Conservation (phyloP, 35 echinoderm and acorn worm genomes). For the Acanthaster planci region DNA sequence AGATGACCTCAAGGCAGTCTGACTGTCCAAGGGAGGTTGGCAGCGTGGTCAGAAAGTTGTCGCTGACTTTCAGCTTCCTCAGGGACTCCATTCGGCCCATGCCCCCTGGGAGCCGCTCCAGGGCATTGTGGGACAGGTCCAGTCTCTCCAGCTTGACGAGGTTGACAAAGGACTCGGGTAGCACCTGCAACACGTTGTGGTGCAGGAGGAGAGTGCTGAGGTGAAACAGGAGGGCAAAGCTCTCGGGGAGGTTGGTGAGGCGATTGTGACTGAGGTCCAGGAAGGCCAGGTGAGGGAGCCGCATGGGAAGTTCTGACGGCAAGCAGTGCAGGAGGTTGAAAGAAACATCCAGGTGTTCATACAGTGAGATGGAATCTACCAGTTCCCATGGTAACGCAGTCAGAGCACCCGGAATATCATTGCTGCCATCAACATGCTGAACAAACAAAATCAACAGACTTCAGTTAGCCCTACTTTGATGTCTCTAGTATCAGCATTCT, state of each 20-base stretch:
- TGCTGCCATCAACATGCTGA: conserved; percentile 69
- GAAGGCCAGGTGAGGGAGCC: conserved; percentile 63
- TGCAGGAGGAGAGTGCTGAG: conserved; percentile 62
- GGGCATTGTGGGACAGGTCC: conserved; percentile 60
- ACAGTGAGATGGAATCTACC: conserved; percentile 79
- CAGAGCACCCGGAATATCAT: conserved; percentile 58
- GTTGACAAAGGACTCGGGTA: conserved; percentile 74
- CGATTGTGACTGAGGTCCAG: conserved; percentile 73
- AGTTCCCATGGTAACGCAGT: conserved; percentile 76
- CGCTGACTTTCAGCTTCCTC: conserved; percentile 61
- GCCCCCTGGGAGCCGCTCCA: conserved; percentile 54
- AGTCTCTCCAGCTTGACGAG: conserved; percentile 70
- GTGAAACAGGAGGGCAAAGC: conserved; percentile 76
- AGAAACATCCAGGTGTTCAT: conserved; percentile 67
- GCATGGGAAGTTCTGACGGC: conserved; percentile 61
- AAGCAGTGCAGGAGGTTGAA: conserved; percentile 61
- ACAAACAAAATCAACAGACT: conserved; percentile 12
- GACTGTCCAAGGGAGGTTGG: conserved; percentile 59
- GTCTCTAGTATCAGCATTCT: too few species aligned
- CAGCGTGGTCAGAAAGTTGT: conserved; percentile 59
- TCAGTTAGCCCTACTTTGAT: not conserved
- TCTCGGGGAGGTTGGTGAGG: conserved; percentile 55
- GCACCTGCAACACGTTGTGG: conserved; percentile 58
- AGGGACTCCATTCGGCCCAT: conserved; percentile 71
- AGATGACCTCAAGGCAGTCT: conserved; percentile 45